Conservation (phyloP, 2,797 vertebrate species). For the Thamnophis elegans region DNA sequence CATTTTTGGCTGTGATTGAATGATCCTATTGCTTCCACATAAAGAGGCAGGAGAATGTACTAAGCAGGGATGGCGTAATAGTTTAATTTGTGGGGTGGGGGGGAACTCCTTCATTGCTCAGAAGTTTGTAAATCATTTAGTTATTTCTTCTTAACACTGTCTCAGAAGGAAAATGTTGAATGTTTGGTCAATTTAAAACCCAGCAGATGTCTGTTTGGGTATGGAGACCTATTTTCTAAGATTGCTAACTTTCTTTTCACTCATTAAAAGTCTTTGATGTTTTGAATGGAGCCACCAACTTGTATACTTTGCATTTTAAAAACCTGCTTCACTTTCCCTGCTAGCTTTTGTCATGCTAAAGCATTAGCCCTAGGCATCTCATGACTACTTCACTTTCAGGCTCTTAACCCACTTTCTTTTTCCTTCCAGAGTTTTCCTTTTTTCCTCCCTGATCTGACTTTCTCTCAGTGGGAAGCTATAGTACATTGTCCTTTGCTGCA, state of each 20-base stretch:
- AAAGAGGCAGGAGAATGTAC: not conserved
- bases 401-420: not conserved
- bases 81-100: not conserved
- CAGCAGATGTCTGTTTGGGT: not conserved
- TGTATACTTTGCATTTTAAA: not conserved
- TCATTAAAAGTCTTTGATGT: not conserved
- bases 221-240: not conserved
- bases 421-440: not conserved
- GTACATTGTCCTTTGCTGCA: constrained; percentile 22
- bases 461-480: constrained; percentile 30
- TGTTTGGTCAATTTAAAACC: not conserved
- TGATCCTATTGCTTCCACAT: not conserved
- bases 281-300: not conserved
- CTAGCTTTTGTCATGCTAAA: constrained; percentile 6
- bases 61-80: not conserved
- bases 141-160: not conserved
- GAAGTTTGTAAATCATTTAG: not conserved
- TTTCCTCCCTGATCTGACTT: constrained; percentile 2
- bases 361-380: not conserved
- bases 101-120: not conserved
- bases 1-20: not conserved
- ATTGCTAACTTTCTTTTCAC: not conserved
- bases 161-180: not conserved
- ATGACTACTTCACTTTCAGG: constrained; percentile 16
- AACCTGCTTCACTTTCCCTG: not conserved